These are phyloP conservation scores for Pedicia rivosa DNA, from an alignment of 2,888 invertebrate species.

Conservation along the genomic window DNA sequence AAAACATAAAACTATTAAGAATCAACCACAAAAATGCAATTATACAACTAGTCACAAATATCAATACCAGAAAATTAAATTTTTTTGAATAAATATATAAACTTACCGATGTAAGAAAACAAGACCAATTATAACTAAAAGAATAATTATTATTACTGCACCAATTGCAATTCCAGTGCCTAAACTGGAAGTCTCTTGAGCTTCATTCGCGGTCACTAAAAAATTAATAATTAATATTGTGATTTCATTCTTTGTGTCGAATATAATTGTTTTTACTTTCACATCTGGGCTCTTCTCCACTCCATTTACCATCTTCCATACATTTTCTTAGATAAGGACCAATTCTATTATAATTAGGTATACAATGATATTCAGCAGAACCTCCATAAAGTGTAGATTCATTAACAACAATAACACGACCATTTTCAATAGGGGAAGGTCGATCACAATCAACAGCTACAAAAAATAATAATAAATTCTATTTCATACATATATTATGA, in stretches of 20 bases:
- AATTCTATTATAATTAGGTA: conserved; percentile 66
- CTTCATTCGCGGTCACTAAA: conserved; percentile 43
- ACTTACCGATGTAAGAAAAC: conserved; percentile 70
- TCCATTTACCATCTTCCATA: conserved; percentile 71
- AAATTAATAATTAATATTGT: conserved; percentile 6
- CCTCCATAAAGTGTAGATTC: conserved; percentile 69
- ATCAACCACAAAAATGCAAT: too few relatives aligned
- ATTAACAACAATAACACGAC: conserved; percentile 72
- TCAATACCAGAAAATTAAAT: too few relatives aligned
- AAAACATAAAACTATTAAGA: too few relatives aligned
- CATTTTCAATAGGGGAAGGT: conserved; percentile 66
- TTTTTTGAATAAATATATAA: too few relatives aligned
- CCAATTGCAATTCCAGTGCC: conserved; percentile 74
- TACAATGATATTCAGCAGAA: conserved; percentile 76
- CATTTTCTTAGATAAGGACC: conserved; percentile 75
- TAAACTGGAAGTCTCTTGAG: conserved; percentile 52
- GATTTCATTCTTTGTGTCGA: neutral
- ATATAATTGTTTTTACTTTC: conserved; percentile 36
- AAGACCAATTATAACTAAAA: conserved; percentile 60
- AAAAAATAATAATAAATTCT: conserved; percentile 14
- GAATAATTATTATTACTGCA: conserved; percentile 63
- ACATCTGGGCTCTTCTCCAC: conserved; percentile 72
- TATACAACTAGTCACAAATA: too few relatives aligned
- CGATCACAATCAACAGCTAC: conserved; percentile 72
- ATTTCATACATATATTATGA: conserved; percentile 2